phyloP scores from a whole-genome alignment of 2,113 vertebrate genomes.

The Gopherus evgoodei region DNA sequence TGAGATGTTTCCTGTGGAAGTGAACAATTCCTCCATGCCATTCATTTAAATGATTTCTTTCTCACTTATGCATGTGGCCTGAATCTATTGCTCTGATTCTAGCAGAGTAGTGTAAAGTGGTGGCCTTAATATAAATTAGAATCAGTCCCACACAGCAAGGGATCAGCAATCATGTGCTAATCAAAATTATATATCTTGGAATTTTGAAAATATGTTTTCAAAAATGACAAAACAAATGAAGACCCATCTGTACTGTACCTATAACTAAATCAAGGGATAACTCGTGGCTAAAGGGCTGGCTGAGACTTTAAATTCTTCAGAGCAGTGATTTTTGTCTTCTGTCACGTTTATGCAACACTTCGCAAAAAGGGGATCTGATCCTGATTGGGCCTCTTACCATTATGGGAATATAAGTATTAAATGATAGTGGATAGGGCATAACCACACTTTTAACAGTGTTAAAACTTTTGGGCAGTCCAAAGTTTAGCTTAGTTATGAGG shows the following conservation, averaged over 20 bases:
- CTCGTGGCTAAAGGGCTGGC: constrained; percentile 28
- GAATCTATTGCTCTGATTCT: background rate
- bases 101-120: background rate
- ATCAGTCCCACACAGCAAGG: constrained; percentile 4
- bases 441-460: background rate
- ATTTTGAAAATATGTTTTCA: constrained; percentile 23
- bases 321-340: constrained; percentile 38
- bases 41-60: constrained; percentile 26
- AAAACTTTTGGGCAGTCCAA: background rate
- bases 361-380: background rate
- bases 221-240: constrained; percentile 21
- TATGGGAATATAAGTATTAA: background rate
- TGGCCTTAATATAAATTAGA: background rate
- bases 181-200: constrained; percentile 46
- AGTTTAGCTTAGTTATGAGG: background rate
- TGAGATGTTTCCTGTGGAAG: background rate
- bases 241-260: constrained; percentile 24
- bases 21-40: background rate
- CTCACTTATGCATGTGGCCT: background rate
- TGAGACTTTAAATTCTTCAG: constrained; percentile 44
- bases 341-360: background rate
- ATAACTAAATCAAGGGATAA: constrained; percentile 14
- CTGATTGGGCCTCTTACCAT: background rate
- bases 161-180: constrained; percentile 23
- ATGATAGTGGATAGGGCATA: background rate